Evolutionary conservation across 1,140 invertebrate species (phyloP).

Genomic region (Pseudobourletiella spinata): DNA sequence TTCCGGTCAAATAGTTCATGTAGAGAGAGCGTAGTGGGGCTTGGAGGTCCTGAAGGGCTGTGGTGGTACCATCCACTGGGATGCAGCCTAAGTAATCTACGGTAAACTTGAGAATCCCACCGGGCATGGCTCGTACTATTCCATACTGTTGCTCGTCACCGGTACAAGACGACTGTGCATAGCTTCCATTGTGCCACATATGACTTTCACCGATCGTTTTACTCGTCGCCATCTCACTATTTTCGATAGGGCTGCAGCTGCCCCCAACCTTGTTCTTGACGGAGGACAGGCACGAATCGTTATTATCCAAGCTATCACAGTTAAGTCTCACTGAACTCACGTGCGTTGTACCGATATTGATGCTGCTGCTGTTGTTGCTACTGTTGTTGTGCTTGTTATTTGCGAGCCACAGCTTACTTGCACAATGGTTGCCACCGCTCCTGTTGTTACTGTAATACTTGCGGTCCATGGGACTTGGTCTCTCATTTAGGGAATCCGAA

Average conservation of each 20-base stretch:
- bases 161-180: constrained; percentile 13
- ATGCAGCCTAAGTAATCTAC: constrained; percentile 75
- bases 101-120: constrained; percentile 45
- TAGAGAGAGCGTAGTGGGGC: constrained; percentile 69
- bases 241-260: neutral
- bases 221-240: neutral
- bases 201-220: constrained; percentile 10
- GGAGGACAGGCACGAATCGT: neutral
- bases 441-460: too few species aligned
- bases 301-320: too few species aligned
- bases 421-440: neutral
- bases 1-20: constrained; percentile 51
- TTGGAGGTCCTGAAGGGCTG: constrained; percentile 70
- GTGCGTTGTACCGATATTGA: neutral
- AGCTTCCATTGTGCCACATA: constrained; percentile 29
- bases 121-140: neutral
- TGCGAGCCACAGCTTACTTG: too few species aligned
- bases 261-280: neutral
- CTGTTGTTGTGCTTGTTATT: too few species aligned
- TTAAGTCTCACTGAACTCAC: neutral
- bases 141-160: constrained; percentile 8
- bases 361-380: neutral
- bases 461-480: too few species aligned
- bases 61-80: constrained; percentile 64
- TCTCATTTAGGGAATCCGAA: constrained; percentile 28